Percentiles rank a stretch among this genome's conserved stretches.
Evolutionary conservation across 2,888 invertebrate species (phyloP).

Genomic region (Eristalis tenax): DNA sequence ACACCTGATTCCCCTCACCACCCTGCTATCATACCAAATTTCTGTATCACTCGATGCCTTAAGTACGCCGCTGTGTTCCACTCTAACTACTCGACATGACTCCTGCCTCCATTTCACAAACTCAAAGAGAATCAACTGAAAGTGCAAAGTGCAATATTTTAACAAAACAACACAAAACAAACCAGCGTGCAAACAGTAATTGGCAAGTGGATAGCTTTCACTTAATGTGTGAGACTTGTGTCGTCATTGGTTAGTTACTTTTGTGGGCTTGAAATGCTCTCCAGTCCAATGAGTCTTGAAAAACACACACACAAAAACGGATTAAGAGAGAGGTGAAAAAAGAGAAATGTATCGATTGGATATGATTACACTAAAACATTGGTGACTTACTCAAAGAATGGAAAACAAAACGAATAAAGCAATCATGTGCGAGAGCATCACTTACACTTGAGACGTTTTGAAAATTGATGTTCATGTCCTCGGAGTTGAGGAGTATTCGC

Average conservation of each 20-base stretch:
- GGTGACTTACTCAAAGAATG: constrained; percentile 46
- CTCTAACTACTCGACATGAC: no score
- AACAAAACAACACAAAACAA: neutral
- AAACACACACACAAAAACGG: constrained; percentile 46
- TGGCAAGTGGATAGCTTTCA: neutral
- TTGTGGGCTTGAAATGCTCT: constrained; percentile 61
- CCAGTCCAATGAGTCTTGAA: constrained; percentile 67
- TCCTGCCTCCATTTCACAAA: no score
- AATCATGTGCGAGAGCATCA: constrained; percentile 43
- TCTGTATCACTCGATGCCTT: no score
- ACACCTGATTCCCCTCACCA: no score
- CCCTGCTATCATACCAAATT: no score
- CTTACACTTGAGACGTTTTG: constrained; percentile 89
- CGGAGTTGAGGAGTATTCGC: constrained; percentile 90
- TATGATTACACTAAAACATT: constrained; percentile 40
- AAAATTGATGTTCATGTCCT: constrained; percentile 89
- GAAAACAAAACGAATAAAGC: neutral
- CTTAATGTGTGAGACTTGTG: constrained; percentile 14
- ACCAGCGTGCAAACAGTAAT: neutral
- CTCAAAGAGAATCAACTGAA: neutral
- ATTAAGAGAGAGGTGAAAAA: constrained; percentile 36
- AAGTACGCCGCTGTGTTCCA: no score
- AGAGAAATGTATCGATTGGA: constrained; percentile 39
- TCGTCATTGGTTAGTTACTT: constrained; percentile 62
- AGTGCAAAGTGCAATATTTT: constrained; percentile 14